Evolutionary conservation across 2,797 vertebrate species (phyloP), one percentile per base, ranked within the genome.

Genomic region (Enoplosus armatus): DNA sequence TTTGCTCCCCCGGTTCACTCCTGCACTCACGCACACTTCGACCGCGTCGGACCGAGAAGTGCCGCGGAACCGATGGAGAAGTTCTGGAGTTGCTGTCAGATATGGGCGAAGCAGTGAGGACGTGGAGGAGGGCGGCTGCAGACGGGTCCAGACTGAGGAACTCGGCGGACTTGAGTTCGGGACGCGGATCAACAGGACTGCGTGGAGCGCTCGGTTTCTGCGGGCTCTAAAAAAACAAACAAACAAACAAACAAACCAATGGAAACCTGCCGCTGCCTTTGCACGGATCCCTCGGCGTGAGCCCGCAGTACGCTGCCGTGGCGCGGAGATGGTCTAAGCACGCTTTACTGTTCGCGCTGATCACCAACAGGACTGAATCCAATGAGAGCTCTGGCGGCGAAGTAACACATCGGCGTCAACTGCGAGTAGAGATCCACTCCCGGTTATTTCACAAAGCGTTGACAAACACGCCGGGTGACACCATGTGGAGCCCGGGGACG

Each of bases 401-500:
- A 26, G 51, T 24, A 24, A 37, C 3, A 47, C 14, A 20, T 35
- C n/a, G 8, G 71, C 11, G 41, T 47, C 53, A 14, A 11, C 72
- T 31, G 41, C 68, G 33, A 64, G 20, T 10, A 48, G 8, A 84
- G 18, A 26, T 1, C 56, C 22, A 10, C 4, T 62, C n/a, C 45
- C 8, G 35, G 14, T 12, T n/a, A 1, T 33, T 14, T 2, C 12
- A 6, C n/a, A 2, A 27, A 53, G 60, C 55, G 35, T 16, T 14
- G 59, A 50, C 16, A 6, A 43, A 58, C 68, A 55, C 63, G 35
- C 50, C 15, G 74, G 53, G 55, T 15, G 80, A 62, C 89, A 82
- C 56, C 79, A 96, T 95, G 95, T 82, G 92, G 90, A 90, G 35
- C 51, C 72, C 76, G 33, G 69, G 85, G 86, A 79, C 72, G 51